Evolutionary conservation across 2,888 invertebrate genomes (phyloP).

Genomic region (Perithous albicinctus): DNA sequence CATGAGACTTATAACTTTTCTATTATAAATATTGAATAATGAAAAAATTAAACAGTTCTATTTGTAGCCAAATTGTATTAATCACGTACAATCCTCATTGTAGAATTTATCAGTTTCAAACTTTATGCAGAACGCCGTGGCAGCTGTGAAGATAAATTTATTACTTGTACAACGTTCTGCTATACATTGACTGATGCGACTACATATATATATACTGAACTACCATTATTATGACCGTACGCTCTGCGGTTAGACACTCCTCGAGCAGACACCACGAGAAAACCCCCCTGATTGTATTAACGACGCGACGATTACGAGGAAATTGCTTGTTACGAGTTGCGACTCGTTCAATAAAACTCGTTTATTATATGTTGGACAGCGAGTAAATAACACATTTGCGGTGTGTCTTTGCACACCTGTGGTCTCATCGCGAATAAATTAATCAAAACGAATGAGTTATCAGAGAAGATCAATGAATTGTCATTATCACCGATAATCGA

Average conservation of each 20-base stretch:
- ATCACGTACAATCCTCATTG: neutral
- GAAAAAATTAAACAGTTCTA: too few relatives aligned
- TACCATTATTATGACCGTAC: neutral
- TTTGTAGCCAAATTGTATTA: too few relatives aligned
- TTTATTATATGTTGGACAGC: conserved; percentile 32
- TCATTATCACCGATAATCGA: conserved; percentile 4
- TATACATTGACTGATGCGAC: neutral
- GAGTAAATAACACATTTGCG: conserved; percentile 29
- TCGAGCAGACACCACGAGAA: conserved; percentile 10
- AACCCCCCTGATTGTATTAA: conserved; percentile 23
- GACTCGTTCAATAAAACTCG: conserved; percentile 21
- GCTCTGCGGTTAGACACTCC: conserved; percentile 26
- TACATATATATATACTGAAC: too few relatives aligned
- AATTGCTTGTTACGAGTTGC: conserved; percentile 32
- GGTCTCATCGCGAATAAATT: conserved; percentile 18
- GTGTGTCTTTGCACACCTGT: conserved; percentile 16
- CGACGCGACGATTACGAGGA: conserved; percentile 13
- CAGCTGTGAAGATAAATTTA: neutral
- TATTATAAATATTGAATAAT: too few relatives aligned
- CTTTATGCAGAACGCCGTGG: neutral
- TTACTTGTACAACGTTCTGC: neutral
- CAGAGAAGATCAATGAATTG: conserved; percentile 2
- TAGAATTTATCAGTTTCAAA: neutral
- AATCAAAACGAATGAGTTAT: conserved; percentile 27
- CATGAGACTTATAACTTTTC: too few relatives aligned